Evolutionary conservation across 1,140 invertebrate species (phyloP).

Genomic region (Neotoxoptera formosana): DNA sequence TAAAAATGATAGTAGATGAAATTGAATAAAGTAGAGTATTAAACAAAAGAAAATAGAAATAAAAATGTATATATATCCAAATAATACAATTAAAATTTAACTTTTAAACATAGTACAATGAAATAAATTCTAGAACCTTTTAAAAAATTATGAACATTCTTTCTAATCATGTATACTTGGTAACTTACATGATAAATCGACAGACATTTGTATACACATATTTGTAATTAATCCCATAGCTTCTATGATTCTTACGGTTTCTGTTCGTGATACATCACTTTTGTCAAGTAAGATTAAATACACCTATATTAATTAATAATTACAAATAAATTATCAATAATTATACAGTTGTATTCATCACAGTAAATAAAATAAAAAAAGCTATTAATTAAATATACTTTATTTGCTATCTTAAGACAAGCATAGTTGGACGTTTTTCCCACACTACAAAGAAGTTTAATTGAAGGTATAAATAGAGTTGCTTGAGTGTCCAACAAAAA

Average conservation of each 20-base stretch:
- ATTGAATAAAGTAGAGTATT: not conserved
- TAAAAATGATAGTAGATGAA: not conserved
- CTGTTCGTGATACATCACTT: constrained; percentile 14
- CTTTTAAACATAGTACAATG: not conserved
- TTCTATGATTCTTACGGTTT: constrained; percentile 18
- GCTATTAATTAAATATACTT: not conserved
- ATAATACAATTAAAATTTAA: not conserved
- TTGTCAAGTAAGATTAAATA: constrained; percentile 34
- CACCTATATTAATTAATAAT: not conserved
- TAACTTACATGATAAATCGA: constrained; percentile 39
- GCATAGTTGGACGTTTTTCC: constrained; percentile 45
- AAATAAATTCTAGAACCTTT: not conserved
- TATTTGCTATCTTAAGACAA: constrained; percentile 32
- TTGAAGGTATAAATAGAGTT: constrained; percentile 52
- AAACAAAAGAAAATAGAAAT: not conserved
- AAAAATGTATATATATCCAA: not conserved
- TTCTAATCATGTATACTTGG: not conserved
- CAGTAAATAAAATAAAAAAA: not conserved
- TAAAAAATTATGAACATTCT: not conserved
- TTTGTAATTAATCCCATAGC: constrained; percentile 44
- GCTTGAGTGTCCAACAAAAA: constrained; percentile 42
- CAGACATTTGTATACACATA: constrained; percentile 36
- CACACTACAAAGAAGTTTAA: constrained; percentile 46
- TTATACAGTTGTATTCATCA: not conserved
- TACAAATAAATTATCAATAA: not conserved